phyloP scores from a whole-genome alignment of 2,888 invertebrate species.

The Formica aserva region DNA sequence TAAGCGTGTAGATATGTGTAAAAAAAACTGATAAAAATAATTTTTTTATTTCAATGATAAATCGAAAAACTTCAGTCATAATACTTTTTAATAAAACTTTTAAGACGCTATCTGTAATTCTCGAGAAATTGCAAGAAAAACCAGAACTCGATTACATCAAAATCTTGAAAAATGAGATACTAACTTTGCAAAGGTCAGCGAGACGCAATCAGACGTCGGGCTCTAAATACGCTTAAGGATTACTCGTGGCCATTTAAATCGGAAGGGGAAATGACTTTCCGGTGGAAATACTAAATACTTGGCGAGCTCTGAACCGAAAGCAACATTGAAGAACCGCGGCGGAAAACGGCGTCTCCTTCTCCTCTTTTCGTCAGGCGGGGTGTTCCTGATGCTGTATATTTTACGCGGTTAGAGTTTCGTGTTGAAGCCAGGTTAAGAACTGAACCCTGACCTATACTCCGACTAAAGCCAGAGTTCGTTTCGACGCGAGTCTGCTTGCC shows the following conservation, averaged over 20 bases:
- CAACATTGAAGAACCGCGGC: slow-evolving; percentile 1
- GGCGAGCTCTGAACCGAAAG: not conserved
- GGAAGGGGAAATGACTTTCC: slow-evolving; percentile 3
- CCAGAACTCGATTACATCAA: not conserved
- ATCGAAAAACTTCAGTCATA: not conserved
- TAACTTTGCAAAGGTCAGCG: not conserved
- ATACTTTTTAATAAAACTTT: not conserved
- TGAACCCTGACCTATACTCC: slow-evolving; percentile 78
- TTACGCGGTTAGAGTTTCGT: slow-evolving; percentile 71
- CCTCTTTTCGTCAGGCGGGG: not conserved
- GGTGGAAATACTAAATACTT: slow-evolving; percentile 32
- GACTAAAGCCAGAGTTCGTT: slow-evolving; percentile 75
- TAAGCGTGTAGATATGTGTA: not conserved
- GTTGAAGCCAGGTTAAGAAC: slow-evolving; percentile 64
- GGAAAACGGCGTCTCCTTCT: not conserved
- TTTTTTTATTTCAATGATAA: not conserved
- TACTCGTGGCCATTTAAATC: slow-evolving; percentile 28
- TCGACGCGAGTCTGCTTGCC: slow-evolving; percentile 70
- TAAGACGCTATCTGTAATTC: not conserved
- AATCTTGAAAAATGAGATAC: not conserved
- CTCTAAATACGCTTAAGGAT: slow-evolving; percentile 16
- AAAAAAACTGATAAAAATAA: slow-evolving; percentile 8
- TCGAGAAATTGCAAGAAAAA: not conserved
- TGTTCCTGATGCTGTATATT: slow-evolving; percentile 68
- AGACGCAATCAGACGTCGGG: not conserved